These are phyloP conservation scores for Trichosurus vulpecula DNA, from an alignment of 2,797 vertebrate genomes.

Conservation along the genomic window DNA sequence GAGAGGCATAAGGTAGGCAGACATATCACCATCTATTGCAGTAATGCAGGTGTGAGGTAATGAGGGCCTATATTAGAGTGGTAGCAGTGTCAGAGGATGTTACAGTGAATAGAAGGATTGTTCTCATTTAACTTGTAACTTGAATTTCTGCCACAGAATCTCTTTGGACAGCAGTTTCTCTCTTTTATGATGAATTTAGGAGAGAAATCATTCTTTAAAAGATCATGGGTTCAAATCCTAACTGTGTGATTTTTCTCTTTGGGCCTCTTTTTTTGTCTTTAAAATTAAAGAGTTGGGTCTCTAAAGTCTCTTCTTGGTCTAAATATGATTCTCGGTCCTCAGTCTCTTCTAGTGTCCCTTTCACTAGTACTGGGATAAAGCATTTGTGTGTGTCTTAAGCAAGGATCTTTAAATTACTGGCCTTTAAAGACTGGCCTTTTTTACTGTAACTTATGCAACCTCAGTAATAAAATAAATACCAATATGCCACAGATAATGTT, in stretches of 20 bases:
- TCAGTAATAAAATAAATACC: neutral
- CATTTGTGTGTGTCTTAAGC: neutral
- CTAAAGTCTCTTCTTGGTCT: neutral
- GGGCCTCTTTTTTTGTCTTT: neutral
- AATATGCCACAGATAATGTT: neutral
- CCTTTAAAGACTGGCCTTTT: neutral
- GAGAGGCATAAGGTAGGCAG: too few relatives aligned
- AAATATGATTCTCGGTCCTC: neutral
- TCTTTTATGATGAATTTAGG: constrained; percentile 47
- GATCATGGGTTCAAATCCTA: neutral
- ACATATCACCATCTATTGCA: too few relatives aligned
- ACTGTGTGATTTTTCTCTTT: neutral
- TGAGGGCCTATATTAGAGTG: too few relatives aligned
- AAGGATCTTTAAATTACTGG: too few relatives aligned
- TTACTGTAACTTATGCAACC: neutral
- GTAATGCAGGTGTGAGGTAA: too few relatives aligned
- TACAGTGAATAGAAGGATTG: too few relatives aligned
- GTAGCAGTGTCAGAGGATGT: too few relatives aligned
- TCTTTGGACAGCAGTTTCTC: constrained; percentile 37
- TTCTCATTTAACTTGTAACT: constrained; percentile 36
- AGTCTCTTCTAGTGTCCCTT: neutral
- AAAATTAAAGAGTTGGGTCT: neutral
- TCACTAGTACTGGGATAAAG: neutral
- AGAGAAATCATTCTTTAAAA: constrained; percentile 40
- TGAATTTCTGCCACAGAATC: neutral